Base-by-base conservation (phyloP, 2,888 invertebrate species). In the Drosophila melanocephala region DNA sequence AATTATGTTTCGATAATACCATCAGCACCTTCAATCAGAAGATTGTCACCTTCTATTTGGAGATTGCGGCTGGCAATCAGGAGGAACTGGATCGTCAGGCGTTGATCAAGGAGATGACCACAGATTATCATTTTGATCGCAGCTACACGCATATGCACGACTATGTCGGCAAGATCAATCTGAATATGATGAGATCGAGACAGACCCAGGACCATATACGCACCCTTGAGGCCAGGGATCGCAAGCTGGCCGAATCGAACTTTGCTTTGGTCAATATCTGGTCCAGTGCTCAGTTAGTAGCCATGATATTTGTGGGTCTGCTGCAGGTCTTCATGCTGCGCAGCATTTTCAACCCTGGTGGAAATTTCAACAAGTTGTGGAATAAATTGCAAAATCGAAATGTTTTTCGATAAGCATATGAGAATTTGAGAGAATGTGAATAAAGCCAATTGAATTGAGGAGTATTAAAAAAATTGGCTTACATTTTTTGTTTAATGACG, bases 1-100 rank as follows among this genome's bases (percentile, higher is more conserved):
- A 96, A 81, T 95, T 98, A 83, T 98, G 98, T 90, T 97, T 98
- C 84, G 98, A 98, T 92, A 98, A 98, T 92, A 96, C 95, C 0
- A 97, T 96, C 91, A 97, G 97, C 92, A 93, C 95, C 0, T 97
- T 97, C 86, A 96, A 97, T 77, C 94, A 95, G 28, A 98, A 98
- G 92, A 96, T 97, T 1, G 96, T 98, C 0, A 97, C 96, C 92
- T 97, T 98, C 91, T 97, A 97, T 89, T 90, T 98, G 22, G 94
- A 96, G 76, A 94, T 97, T 2, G 95, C 95, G 16, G 94, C 94
- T 32, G 95, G 95, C 47, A 95, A 95, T 1, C 94, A 94, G 0
- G 94, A 94, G 26, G 95, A 95, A 68, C 92, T 94, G 6, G 94
- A 95, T 14, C 84, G 90, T 33, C 91, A 92, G 35, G 82, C 88